phyloP scores from a whole-genome alignment of 2,113 vertebrate genomes.

The Garra rufa region DNA sequence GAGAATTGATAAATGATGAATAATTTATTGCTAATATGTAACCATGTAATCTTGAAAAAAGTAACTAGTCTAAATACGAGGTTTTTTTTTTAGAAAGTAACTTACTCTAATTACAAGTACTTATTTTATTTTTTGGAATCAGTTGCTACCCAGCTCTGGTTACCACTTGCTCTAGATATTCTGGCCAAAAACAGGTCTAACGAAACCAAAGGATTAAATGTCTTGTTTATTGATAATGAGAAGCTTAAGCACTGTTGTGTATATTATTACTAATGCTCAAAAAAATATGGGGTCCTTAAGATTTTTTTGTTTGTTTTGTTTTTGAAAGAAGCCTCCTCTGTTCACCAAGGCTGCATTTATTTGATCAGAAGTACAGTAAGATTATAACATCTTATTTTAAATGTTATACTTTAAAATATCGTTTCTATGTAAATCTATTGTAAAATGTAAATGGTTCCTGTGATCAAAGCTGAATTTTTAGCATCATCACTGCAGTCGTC shows the following conservation, averaged over 20 bases:
- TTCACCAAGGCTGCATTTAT: not conserved
- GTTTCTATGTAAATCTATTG: not conserved
- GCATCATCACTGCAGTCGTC: not conserved
- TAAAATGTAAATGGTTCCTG: not conserved
- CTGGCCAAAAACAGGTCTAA: not conserved
- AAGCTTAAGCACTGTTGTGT: not conserved
- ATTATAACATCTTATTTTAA: not conserved
- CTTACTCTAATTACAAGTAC: too few species aligned
- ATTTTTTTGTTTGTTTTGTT: too few species aligned
- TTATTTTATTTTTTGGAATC: too few species aligned
- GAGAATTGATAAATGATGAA: too few species aligned
- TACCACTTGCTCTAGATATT: not conserved
- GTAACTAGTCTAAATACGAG: too few species aligned
- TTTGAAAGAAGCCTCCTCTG: not conserved
- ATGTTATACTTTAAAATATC: not conserved
- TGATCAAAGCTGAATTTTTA: not conserved
- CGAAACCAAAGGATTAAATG: not conserved
- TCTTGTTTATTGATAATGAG: not conserved
- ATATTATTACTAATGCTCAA: not conserved
- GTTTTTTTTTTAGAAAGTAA: too few species aligned
- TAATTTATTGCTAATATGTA: too few species aligned
- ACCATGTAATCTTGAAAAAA: too few species aligned
- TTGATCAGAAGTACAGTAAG: not conserved
- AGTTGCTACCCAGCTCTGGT: too few species aligned
- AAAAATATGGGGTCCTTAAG: too few species aligned